A percentile compares a stretch with the other conserved stretches of the same genome.
These are phyloP conservation scores for Craseonycteris thonglongyai DNA, from an alignment of 2,113 vertebrate species.

Conservation along the genomic window DNA sequence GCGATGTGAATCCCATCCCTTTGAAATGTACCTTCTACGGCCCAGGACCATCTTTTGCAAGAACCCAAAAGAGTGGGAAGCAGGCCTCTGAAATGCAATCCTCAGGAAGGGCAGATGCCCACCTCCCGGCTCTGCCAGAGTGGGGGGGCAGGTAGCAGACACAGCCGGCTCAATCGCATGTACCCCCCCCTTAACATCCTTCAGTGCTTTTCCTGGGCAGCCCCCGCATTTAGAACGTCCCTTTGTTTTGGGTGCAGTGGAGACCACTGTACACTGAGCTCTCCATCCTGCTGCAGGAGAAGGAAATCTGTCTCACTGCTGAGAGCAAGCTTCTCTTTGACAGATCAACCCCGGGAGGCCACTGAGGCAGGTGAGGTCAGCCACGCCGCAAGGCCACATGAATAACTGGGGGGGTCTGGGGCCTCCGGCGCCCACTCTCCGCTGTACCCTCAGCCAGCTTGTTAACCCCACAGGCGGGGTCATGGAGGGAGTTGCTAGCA, in stretches of 20 bases:
- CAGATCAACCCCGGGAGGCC: rapidly evolving
- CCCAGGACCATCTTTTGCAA: neutral
- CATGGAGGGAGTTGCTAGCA: rapidly evolving
- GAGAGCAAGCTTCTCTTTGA: neutral
- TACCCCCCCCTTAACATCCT: neutral
- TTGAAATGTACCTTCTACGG: neutral
- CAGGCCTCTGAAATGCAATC: neutral
- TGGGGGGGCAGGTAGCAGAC: neutral
- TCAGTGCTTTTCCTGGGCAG: rapidly evolving
- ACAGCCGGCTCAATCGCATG: rapidly evolving
- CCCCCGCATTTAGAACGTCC: neutral
- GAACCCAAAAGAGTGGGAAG: too few relatives aligned
- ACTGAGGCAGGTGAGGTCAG: neutral
- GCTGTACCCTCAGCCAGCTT: neutral
- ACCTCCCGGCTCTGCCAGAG: neutral
- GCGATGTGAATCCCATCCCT: neutral
- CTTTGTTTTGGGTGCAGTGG: neutral
- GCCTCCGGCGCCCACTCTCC: neutral
- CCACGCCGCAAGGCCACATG: rapidly evolving
- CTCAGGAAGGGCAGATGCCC: neutral
- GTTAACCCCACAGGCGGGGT: rapidly evolving
- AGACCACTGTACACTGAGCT: rapidly evolving
- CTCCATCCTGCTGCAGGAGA: rapidly evolving
- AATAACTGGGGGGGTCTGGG: rapidly evolving
- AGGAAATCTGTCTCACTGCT: neutral